phyloP scores from a whole-genome alignment of 2,113 vertebrate genomes.

The Chaetops frenatus region DNA sequence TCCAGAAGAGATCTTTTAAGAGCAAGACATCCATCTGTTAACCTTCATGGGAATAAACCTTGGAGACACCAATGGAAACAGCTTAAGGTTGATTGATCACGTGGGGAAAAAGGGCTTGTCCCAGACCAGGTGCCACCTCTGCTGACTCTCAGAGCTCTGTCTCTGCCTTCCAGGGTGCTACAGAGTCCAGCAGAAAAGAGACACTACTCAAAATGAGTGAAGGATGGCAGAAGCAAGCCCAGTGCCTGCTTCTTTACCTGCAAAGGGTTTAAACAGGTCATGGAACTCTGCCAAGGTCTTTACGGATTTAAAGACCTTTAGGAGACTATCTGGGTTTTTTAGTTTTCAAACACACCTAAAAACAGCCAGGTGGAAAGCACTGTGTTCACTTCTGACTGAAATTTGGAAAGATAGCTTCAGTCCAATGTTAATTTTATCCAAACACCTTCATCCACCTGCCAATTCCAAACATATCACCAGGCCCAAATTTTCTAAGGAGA shows the following conservation, averaged over 20 bases:
- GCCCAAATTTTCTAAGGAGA: not conserved
- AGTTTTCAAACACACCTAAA: not conserved
- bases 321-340: not conserved
- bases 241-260: not conserved
- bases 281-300: fast-evolving
- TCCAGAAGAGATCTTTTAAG: not conserved
- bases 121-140: fast-evolving
- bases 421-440: not conserved
- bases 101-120: not conserved
- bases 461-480: not conserved
- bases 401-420: not conserved
- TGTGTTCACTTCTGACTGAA: not conserved
- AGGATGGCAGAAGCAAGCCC: not conserved
- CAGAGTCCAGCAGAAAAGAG: not conserved
- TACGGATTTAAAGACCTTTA: not conserved
- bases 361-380: not conserved
- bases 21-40: not conserved
- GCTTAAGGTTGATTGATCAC: fast-evolving
- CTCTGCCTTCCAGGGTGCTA: not conserved
- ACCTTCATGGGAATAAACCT: not conserved
- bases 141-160: not conserved
- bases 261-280: not conserved
- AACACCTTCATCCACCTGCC: not conserved
- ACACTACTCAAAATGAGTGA: not conserved
- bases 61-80: not conserved